Conservation (phyloP, 2,888 invertebrate genomes). For the Zelleria hepariella region DNA sequence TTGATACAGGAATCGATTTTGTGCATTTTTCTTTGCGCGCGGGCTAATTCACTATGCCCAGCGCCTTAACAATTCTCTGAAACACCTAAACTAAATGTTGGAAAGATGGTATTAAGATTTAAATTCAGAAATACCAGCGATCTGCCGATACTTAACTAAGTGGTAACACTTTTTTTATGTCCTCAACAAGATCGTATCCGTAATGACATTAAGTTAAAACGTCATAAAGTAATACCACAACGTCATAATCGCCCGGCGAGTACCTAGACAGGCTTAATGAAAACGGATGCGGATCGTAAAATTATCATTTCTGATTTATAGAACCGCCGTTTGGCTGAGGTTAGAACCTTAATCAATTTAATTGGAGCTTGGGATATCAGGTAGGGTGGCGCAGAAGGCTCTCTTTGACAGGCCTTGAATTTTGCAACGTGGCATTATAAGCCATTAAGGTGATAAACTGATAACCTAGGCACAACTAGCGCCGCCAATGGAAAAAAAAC, state of each 20-base stretch:
- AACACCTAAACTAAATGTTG: no score
- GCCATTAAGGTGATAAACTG: no score
- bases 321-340: constrained; percentile 31
- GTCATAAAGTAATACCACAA: background rate
- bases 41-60: no score
- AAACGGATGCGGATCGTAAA: constrained; percentile 59
- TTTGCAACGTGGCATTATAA: background rate
- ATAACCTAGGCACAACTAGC: no score
- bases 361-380: background rate
- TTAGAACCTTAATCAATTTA: background rate
- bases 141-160: no score
- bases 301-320: constrained; percentile 54
- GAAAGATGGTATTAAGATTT: no score
- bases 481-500: no score
- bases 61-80: no score
- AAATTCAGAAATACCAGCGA: no score
- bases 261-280: background rate
- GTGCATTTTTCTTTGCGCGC: no score
- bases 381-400: background rate
- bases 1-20: no score
- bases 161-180: background rate
- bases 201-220: background rate
- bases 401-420: background rate
- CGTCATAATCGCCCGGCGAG: background rate
- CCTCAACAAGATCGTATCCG: background rate